Evolutionary conservation across 2,113 vertebrate species (phyloP).

Genomic region (Seriola aureovittata): DNA sequence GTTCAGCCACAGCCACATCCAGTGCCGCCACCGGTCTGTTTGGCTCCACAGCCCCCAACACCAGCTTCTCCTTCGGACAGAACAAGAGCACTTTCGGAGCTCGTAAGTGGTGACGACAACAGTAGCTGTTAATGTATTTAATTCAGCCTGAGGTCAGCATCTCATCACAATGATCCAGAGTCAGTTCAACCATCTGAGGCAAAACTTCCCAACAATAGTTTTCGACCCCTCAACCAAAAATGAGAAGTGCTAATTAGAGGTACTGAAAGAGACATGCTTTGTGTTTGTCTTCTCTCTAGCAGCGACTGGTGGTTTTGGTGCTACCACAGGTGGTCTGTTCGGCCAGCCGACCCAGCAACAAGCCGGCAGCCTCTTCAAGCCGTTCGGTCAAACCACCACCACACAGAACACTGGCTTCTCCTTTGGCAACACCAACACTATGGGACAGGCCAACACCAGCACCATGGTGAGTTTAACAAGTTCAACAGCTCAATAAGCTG

Average conservation of each 20-base stretch:
- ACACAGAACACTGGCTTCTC: constrained; percentile 91
- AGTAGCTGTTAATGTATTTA: background rate
- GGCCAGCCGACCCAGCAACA: constrained; percentile 78
- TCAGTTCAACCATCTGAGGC: background rate
- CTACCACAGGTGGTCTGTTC: constrained; percentile 89
- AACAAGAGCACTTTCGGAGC: constrained; percentile 93
- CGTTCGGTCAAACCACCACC: constrained; percentile 91
- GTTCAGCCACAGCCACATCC: constrained; percentile 86
- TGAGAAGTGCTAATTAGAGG: background rate
- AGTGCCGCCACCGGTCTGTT: constrained; percentile 92
- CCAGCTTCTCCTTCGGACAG: constrained; percentile 91
- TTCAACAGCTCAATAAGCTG: too few species aligned
- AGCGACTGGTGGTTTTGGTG: constrained; percentile 89
- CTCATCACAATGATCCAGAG: background rate
- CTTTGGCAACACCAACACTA: constrained; percentile 90
- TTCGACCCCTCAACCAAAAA: too few species aligned
- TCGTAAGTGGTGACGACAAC: constrained; percentile 83
- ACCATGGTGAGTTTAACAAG: constrained; percentile 86
- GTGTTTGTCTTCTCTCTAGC: background rate
- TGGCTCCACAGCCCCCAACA: constrained; percentile 89
- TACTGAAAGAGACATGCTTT: background rate
- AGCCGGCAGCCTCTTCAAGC: constrained; percentile 90
- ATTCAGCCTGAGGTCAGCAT: background rate
- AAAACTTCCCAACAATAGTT: too few species aligned
- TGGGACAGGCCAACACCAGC: constrained; percentile 91